Percentiles rank a stretch among this genome's conserved stretches.
Conservation (phyloP, 2,113 vertebrate genomes). For the Oreocharis arfaki region DNA sequence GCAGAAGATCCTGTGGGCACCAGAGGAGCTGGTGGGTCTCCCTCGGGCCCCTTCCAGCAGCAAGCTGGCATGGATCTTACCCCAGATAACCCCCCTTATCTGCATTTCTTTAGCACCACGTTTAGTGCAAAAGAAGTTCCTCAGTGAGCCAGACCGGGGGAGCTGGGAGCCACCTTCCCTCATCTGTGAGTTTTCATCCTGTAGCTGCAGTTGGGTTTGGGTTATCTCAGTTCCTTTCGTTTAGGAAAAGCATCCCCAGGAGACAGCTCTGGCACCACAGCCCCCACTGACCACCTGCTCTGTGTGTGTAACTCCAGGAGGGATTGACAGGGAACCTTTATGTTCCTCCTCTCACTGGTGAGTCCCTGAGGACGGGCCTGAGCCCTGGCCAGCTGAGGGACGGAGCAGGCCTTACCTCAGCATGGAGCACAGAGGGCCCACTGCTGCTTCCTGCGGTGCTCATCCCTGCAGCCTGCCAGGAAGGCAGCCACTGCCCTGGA, state of each 20-base stretch:
- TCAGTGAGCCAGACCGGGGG: rapidly evolving
- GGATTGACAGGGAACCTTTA: neutral
- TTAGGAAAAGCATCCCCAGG: neutral
- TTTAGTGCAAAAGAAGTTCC: neutral
- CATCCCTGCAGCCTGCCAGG: rapidly evolving
- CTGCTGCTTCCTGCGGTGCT: neutral
- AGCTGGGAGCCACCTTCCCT: neutral
- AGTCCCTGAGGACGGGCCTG: neutral
- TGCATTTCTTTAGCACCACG: rapidly evolving
- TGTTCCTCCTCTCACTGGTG: neutral
- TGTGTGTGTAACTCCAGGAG: neutral
- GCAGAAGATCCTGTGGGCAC: neutral
- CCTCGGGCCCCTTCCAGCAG: neutral
- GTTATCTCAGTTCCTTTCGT: neutral
- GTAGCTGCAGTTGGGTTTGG: neutral
- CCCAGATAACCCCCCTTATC: neutral
- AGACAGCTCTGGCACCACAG: neutral
- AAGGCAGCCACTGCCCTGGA: neutral
- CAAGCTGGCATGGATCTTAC: rapidly evolving
- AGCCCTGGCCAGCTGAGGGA: neutral
- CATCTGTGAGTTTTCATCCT: no score
- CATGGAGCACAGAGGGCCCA: neutral
- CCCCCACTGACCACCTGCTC: neutral
- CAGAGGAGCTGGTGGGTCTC: neutral
- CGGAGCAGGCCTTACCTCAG: neutral